Percentiles rank a stretch among this genome's conserved stretches.
phyloP scores from a whole-genome alignment of 2,888 invertebrate genomes.

The Pediacus dermestoides region DNA sequence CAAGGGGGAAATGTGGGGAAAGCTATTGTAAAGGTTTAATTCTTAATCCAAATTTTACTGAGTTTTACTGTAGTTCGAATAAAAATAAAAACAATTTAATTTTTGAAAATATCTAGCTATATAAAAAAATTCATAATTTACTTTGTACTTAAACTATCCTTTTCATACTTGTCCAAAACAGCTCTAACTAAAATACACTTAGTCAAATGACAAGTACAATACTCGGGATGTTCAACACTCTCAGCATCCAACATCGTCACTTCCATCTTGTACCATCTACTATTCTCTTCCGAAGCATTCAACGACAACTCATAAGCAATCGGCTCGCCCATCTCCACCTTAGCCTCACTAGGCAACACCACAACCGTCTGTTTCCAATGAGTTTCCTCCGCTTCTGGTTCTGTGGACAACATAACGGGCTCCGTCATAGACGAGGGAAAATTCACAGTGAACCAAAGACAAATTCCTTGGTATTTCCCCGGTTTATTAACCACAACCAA shows the following conservation, averaged over 20 bases:
- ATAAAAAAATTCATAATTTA: too few relatives aligned
- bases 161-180: constrained; percentile 55
- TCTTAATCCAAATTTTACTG: too few relatives aligned
- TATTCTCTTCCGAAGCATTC: constrained; percentile 51
- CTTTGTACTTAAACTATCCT: too few relatives aligned
- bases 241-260: constrained; percentile 67
- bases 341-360: constrained; percentile 64
- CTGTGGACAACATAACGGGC: constrained; percentile 54
- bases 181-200: constrained; percentile 72
- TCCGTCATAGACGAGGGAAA: constrained; percentile 58
- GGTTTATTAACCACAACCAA: constrained; percentile 57
- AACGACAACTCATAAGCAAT: constrained; percentile 67
- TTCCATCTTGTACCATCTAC: constrained; percentile 60
- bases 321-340: constrained; percentile 60
- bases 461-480: constrained; percentile 69
- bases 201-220: constrained; percentile 73
- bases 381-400: constrained; percentile 56
- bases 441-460: constrained; percentile 76
- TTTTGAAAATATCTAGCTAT: too few relatives aligned
- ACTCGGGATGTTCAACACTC: constrained; percentile 68
- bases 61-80: too few relatives aligned
- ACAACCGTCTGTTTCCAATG: constrained; percentile 77
- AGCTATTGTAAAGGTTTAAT: constrained; percentile 40
- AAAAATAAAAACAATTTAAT: too few relatives aligned
- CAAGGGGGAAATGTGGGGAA: constrained; percentile 36